These are phyloP conservation scores for Carapus acus DNA, from an alignment of 2,797 vertebrate species.

Conservation along the genomic window DNA sequence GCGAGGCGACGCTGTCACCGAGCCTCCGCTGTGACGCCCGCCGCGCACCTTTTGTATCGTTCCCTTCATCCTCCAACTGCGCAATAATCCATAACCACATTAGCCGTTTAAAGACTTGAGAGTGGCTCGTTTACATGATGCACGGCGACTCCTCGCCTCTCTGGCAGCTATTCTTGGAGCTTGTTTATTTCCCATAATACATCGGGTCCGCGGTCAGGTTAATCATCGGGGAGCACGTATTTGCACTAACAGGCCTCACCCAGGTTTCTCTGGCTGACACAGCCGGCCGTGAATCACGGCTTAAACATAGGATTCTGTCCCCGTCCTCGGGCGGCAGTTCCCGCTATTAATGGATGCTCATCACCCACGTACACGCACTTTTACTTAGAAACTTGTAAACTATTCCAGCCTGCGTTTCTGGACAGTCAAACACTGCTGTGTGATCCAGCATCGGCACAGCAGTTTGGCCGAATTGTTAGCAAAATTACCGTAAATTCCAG, in stretches of 20 bases:
- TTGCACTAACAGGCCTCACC: conserved; percentile 25
- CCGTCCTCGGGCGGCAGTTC: conserved; percentile 19
- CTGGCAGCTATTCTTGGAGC: conserved; percentile 14
- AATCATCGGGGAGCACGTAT: conserved; percentile 39
- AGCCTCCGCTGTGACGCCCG: too few relatives aligned
- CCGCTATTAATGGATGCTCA: conserved; percentile 16
- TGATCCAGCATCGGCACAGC: too few relatives aligned
- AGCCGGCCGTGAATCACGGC: conserved; percentile 28
- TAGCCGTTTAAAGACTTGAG: conserved; percentile 15
- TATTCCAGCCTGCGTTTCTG: conserved; percentile 13
- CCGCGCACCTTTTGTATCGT: not conserved
- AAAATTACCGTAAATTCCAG: too few relatives aligned
- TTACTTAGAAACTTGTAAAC: conserved; percentile 31
- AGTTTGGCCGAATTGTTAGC: too few relatives aligned
- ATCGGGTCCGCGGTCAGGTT: conserved; percentile 27
- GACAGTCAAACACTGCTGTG: conserved; percentile 14
- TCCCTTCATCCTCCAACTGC: not conserved
- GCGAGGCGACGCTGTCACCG: conserved; percentile 6
- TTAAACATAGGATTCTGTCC: conserved; percentile 29
- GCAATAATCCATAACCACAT: conserved; percentile 21
- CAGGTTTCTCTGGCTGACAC: conserved; percentile 19
- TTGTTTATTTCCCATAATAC: conserved; percentile 36
- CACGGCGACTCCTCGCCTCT: conserved; percentile 12
- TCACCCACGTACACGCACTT: conserved; percentile 10
- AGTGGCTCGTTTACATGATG: conserved; percentile 21